Evolutionary conservation across 2,888 invertebrate genomes (phyloP), one percentile per base, ranked within the genome.

Genomic region (Orthosia cruda): DNA sequence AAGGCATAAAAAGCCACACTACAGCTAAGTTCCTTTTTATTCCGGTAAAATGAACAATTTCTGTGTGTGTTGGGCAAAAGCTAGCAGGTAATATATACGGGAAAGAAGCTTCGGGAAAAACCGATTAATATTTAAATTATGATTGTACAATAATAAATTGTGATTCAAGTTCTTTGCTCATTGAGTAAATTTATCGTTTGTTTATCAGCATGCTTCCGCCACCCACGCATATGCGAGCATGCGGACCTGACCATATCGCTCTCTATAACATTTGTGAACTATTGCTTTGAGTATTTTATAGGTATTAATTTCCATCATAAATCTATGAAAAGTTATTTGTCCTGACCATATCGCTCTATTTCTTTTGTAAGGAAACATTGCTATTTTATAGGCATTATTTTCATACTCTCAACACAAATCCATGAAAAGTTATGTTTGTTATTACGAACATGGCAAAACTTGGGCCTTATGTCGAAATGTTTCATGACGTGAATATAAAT

Each of bases 121-220:
- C 4, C 16, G 0, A 18, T 4, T 50, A 50, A 50, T 50, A 50
- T 55, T 54, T 9, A 40, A 40, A 40, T 40, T 40, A 9, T 40
- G 0, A 9, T 40, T 40, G 20, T 26, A 20, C 18, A 74, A 55
- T 55, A 64, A 49, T 59, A 64, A 15, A 15, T 72, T 72, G 12
- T 80, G 16, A 61, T 72, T 68, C 57, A 67, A 71, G 54, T 71
- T 59, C 32, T 61, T 57, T 69, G 55, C 18, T 58, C 65, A 66
- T 67, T 55, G 67, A 58, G 68, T 59, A 66, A 80, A 64, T 73
- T 61, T 66, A 61, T 50, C 64, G 55, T 68, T 45, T 73, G 67
- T 70, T 83, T 83, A 83, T 83, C 83, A 71, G 32, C 4, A 1
- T 15, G 54, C 68, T 49, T 83, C 83, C 83, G 80, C 61, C 61